Evolutionary conservation across 2,113 vertebrate species (phyloP).

Genomic region (Zosterops pallidus): DNA sequence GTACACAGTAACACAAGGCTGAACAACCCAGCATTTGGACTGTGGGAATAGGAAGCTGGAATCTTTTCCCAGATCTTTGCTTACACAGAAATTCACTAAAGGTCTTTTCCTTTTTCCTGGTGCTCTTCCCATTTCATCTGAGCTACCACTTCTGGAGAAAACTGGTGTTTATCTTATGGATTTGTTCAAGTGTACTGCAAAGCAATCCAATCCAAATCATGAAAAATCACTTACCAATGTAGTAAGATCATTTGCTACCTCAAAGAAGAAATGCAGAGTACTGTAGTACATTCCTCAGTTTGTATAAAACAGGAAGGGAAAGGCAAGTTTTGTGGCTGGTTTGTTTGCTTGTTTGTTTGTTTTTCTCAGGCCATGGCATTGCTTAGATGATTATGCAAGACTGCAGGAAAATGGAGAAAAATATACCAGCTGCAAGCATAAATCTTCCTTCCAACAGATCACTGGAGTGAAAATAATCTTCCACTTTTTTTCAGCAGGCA

Average conservation of each 20-base stretch:
- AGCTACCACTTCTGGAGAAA: neutral
- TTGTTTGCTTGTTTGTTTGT: neutral
- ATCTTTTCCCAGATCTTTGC: neutral
- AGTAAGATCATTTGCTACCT: neutral
- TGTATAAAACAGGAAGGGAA: neutral
- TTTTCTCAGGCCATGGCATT: neutral
- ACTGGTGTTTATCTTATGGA: neutral
- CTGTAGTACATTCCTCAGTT: neutral
- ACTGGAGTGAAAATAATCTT: neutral
- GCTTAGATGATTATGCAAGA: neutral
- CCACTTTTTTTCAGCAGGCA: neutral
- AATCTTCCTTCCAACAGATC: neutral
- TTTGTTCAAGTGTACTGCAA: neutral
- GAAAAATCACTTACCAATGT: neutral
- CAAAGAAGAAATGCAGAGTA: neutral
- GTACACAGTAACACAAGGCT: neutral
- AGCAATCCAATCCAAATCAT: neutral
- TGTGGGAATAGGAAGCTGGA: neutral
- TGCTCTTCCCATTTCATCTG: neutral
- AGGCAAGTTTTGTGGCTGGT: neutral
- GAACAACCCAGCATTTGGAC: neutral
- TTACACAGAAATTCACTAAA: neutral
- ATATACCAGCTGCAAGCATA: neutral
- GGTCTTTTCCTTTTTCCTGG: neutral
- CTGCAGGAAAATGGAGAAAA: neutral